A percentile compares a stretch with the other conserved stretches of the same genome.
These are phyloP conservation scores for Oreochromis tanganicae DNA, from an alignment of 2,113 vertebrate species.

Conservation along the genomic window DNA sequence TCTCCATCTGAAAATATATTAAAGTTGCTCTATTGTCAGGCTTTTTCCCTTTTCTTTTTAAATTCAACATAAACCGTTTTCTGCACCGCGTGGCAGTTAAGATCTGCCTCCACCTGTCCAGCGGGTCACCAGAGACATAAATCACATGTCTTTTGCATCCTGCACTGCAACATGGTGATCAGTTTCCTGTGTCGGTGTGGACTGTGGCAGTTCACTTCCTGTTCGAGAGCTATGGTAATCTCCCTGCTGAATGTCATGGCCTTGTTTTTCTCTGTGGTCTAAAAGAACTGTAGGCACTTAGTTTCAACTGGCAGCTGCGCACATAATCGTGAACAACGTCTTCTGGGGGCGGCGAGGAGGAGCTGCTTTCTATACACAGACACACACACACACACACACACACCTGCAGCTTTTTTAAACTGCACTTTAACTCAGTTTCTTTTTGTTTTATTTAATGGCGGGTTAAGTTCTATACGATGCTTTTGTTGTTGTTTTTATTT, in stretches of 20 bases:
- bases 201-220: slow-evolving; percentile 65
- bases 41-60: neutral
- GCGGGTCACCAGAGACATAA: slow-evolving; percentile 36
- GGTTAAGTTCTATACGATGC: slow-evolving; percentile 6
- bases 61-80: neutral
- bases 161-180: slow-evolving; percentile 51
- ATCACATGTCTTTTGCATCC: slow-evolving; percentile 39
- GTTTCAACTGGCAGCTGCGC: slow-evolving; percentile 50
- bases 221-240: slow-evolving; percentile 60
- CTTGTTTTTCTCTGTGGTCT: slow-evolving; percentile 65
- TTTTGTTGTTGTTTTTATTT: neutral
- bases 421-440: neutral
- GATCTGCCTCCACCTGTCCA: slow-evolving; percentile 38
- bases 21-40: slow-evolving; percentile 8
- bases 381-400: neutral
- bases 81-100: slow-evolving; percentile 6
- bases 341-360: neutral
- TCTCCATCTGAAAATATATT: slow-evolving; percentile 27
- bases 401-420: neutral
- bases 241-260: slow-evolving; percentile 64
- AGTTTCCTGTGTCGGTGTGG: slow-evolving; percentile 62
- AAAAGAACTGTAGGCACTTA: slow-evolving; percentile 61
- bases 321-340: slow-evolving; percentile 9
- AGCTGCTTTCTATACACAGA: neutral
- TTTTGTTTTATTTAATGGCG: neutral